Evolutionary conservation across 37 sponge, comb jelly and placozoan genomes (phyloP), one percentile per base, ranked within the genome.

Genomic region (Halisarca cf. caerulea): DNA sequence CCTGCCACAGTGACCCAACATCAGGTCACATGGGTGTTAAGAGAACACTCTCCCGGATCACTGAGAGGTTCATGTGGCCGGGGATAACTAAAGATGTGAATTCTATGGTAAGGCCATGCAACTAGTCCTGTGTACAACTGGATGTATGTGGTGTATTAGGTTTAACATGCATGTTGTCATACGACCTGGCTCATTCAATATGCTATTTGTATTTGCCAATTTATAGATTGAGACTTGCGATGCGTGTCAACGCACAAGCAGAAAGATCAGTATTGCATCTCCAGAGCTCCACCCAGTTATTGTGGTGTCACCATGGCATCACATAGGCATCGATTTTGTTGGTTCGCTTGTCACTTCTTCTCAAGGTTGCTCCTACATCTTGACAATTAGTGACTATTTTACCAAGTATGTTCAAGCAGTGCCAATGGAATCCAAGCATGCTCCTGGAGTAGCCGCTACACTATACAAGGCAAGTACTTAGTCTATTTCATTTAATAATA

Each of bases 371-470:
- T 43, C 37, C n/a, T 92, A 81, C 41, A 86, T 92, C 37, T 57
- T 92, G 17, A 89, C 90, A 9, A 47, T 92, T 8, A 83, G 87
- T 82, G 84, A 92, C 80, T 92, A 92, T 71, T 92, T 92, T 71
- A 85, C 90, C 20, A 92, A 89, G 86, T 89, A 82, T 86, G 87
- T 82, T 7, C 83, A 92, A 32, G 89, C 86, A 58, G 36, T 88
- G 36, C 78, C 89, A 34, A 77, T 81, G 20, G 28, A 79, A 2
- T 55, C 80, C 72, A 88, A 91, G 68, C 30, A 35, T 79, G 92
- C 92, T 21, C 33, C 14, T 66, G 21, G 32, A 21, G 86, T 85
- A 23, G 89, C 92, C 9, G 28, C 38, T 38, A 60, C 83, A 17
- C 58, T 89, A 21, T 89, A 83, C 71, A 92, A 89, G 86, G 92